Evolutionary conservation across 1,140 invertebrate genomes (phyloP).

Genomic region (Galendromus occidentalis): DNA sequence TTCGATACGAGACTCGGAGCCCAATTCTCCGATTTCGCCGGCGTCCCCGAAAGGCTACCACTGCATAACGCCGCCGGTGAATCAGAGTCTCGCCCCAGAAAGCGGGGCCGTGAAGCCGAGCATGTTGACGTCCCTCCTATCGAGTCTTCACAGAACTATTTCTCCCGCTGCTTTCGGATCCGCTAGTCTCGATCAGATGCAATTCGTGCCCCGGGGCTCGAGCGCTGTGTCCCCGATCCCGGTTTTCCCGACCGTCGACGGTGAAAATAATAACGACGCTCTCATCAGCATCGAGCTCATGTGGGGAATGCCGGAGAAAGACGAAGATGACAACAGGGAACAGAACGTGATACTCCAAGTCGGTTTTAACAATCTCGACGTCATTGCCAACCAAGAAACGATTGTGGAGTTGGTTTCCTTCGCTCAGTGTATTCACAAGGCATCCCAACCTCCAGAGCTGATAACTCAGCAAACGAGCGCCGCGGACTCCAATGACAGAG

Average conservation of each 20-base stretch:
- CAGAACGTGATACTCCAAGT: constrained; percentile 35
- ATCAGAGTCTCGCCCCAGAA: constrained; percentile 23
- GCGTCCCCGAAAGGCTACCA: constrained; percentile 34
- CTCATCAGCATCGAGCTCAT: constrained; percentile 62
- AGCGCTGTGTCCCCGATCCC: too few relatives aligned
- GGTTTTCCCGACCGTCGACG: background rate
- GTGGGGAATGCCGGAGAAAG: constrained; percentile 38
- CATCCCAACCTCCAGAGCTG: constrained; percentile 13
- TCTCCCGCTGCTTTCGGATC: background rate
- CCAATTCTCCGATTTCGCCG: constrained; percentile 55
- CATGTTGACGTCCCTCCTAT: background rate
- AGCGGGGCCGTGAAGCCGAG: constrained; percentile 20
- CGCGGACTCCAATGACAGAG: too few relatives aligned
- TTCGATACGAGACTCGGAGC: constrained; percentile 69
- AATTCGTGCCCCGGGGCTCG: background rate
- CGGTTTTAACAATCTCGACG: constrained; percentile 79
- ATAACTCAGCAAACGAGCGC: background rate
- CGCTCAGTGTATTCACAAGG: constrained; percentile 32
- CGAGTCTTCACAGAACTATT: background rate
- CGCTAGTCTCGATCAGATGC: background rate
- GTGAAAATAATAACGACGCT: constrained; percentile 36
- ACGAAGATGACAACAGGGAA: constrained; percentile 31
- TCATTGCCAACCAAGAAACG: constrained; percentile 90
- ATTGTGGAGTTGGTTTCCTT: constrained; percentile 78
- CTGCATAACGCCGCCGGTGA: constrained; percentile 12